Base-by-base conservation (phyloP, 2,797 vertebrate genomes). In the Sphenodon punctatus region DNA sequence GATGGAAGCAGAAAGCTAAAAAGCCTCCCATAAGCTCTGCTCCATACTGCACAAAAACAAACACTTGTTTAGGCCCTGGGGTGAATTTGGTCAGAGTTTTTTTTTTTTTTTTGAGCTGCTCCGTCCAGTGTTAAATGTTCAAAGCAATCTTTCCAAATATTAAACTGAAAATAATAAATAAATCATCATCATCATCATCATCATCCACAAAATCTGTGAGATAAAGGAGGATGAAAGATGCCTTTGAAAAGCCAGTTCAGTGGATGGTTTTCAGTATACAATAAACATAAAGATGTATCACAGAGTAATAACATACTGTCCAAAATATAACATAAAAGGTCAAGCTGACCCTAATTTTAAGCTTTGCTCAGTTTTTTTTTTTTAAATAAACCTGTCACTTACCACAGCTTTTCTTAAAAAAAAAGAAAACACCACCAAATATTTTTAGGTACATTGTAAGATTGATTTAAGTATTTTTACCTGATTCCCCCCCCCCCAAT, bases 321-420 rank as follows among this genome's bases (percentile, higher is more conserved):
- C 76, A 89, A 88, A 78, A 78, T 30, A 48, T 48, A 89, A 92
- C 64, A 55, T 7, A 27, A 58, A 78, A 74, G 78, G 14, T 20
- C 43, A 71, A 61, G 11, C 67, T 74, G 25, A 13, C n/a, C 42
- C n/a, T 72, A 70, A 74, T 74, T 66, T 84, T 78, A 66, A 74
- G 36, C 27, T 36, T 71, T 64, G 14, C 5, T 82, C 73, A 63
- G 63, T 63, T 39, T 67, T 0, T 1, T 58, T 38, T 22, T 85
- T 76, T 22, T 64, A 74, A 46, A 82, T 80, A 16, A 16, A n/a
- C 48, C 58, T 22, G 38, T 5, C 69, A 78, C 20, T 20, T 69
- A 1, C 1, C 17, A 60, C n/a, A 66, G 12, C 15, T 49, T 49
- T n/a, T 75, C 72, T 66, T 45, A 36, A 58, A 80, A 74, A 83